Conservation (phyloP, 2,113 vertebrate genomes). For the Sterna hirundo region DNA sequence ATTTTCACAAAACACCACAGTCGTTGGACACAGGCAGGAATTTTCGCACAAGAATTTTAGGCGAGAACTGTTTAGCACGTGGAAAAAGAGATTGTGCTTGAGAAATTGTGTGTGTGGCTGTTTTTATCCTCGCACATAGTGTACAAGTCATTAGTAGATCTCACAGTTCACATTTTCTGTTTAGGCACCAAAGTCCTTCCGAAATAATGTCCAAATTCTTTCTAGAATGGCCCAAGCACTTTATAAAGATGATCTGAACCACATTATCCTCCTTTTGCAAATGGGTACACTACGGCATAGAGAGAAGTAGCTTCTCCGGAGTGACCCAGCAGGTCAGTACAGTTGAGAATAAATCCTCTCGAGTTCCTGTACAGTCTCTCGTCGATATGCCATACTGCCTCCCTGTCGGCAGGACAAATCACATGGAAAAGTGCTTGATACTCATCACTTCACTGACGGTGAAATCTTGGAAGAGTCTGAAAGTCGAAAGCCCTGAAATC, state of each 20-base stretch:
- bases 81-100: neutral
- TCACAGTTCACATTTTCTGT: neutral
- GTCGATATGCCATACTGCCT: neutral
- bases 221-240: conserved; percentile 36
- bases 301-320: neutral
- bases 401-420: neutral
- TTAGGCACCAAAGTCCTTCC: neutral
- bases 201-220: neutral
- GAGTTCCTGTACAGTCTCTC: conserved; percentile 2
- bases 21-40: neutral
- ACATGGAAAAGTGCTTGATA: conserved; percentile 51
- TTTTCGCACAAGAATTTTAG: conserved; percentile 1
- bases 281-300: neutral
- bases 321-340: neutral
- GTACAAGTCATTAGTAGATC: neutral
- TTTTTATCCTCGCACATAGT: neutral
- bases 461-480: neutral
- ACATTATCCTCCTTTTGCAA: neutral
- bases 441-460: neutral
- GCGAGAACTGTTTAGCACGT: neutral
- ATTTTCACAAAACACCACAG: neutral
- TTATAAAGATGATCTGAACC: conserved; percentile 23
- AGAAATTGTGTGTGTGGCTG: neutral
- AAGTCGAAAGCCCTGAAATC: neutral
- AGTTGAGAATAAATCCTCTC: neutral